Evolutionary conservation across 2,113 vertebrate genomes (phyloP).

Genomic region (Sphyrna mokarran): DNA sequence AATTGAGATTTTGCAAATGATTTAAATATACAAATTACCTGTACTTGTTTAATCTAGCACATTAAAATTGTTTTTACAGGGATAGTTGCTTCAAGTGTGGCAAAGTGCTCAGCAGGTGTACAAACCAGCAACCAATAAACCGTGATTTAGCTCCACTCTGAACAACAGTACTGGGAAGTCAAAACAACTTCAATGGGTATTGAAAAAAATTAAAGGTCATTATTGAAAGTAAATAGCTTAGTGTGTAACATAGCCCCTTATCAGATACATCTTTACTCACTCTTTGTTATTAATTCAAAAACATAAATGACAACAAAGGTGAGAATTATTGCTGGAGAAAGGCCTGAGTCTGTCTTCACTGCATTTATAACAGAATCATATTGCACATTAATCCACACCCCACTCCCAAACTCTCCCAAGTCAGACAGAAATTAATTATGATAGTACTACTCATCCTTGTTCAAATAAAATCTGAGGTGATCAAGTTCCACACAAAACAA

Average conservation of each 20-base stretch:
- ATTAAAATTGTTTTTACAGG: background rate
- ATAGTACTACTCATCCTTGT: background rate
- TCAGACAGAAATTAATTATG: background rate
- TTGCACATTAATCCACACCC: background rate
- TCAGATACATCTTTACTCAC: background rate
- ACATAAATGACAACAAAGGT: background rate
- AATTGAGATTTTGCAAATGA: background rate
- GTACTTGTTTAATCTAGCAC: background rate
- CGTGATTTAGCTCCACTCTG: background rate
- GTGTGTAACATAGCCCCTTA: too few relatives aligned
- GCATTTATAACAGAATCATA: background rate
- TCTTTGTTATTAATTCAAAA: conserved; percentile 6
- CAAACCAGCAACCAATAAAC: background rate
- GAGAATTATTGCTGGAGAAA: background rate
- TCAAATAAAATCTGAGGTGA: background rate
- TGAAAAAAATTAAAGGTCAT: conserved; percentile 26
- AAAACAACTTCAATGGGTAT: conserved; percentile 8
- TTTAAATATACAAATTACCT: background rate
- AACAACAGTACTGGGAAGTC: conserved; percentile 4
- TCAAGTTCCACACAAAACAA: background rate
- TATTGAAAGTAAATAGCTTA: background rate
- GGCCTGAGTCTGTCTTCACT: background rate
- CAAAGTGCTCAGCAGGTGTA: background rate
- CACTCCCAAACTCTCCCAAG: background rate
- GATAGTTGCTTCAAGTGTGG: background rate